Percentiles rank a stretch among this genome's conserved stretches.
These are phyloP conservation scores for Paracentrotus lividus DNA, from an alignment of 53 echinoderm and acorn worm species.

Conservation along the genomic window DNA sequence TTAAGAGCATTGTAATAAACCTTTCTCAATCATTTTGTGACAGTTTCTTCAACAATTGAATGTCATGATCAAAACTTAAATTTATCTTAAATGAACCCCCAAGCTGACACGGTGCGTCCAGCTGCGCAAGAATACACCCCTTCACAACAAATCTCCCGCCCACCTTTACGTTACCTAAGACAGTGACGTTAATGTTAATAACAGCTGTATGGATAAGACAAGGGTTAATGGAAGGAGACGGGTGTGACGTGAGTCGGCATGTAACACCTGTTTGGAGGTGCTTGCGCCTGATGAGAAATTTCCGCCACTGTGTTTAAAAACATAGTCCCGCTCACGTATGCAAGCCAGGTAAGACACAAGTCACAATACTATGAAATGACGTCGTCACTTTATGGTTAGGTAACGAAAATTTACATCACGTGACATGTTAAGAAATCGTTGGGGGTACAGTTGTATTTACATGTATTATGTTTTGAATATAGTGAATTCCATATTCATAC, in stretches of 20 bases:
- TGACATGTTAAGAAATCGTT: no score
- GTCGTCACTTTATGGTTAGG: no score
- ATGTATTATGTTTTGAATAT: no score
- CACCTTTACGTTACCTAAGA: background rate
- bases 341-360: background rate
- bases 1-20: no score
- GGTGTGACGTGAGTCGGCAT: conserved; percentile 4
- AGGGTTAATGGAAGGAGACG: background rate
- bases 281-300: background rate
- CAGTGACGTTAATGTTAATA: background rate
- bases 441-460: no score
- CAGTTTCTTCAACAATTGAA: no score
- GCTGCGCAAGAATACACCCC: background rate
- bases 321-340: background rate
- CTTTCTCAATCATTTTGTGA: no score
- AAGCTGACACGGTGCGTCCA: background rate
- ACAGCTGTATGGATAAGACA: conserved; percentile 25
- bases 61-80: no score
- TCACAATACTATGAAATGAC: no score
- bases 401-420: no score
- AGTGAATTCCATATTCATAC: no score
- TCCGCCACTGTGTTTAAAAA: background rate
- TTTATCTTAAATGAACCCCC: background rate
- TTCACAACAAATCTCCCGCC: background rate
- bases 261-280: background rate